phyloP scores from a whole-genome alignment of 2,797 vertebrate species.

The Gobionotothen gibberifrons region DNA sequence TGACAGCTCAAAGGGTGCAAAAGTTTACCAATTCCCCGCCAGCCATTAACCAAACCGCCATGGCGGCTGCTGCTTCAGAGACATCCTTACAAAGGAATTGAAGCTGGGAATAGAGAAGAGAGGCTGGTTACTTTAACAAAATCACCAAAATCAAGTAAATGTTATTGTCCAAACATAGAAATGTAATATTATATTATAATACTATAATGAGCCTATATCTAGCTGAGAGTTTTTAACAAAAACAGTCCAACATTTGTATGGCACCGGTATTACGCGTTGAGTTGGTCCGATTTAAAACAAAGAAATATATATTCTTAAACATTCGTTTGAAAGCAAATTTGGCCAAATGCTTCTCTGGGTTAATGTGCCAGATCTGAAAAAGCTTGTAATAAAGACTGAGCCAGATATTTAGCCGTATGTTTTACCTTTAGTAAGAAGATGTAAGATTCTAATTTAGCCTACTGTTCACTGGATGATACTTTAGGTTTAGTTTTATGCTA shows the following conservation, averaged over 20 bases:
- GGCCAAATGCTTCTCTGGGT: neutral
- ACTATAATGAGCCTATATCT: neutral
- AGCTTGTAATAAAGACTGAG: neutral
- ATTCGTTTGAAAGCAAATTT: neutral
- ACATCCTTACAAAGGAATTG: slow-evolving; percentile 15
- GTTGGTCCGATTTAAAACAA: neutral
- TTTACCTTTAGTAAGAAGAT: neutral
- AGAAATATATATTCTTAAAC: neutral
- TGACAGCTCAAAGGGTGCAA: slow-evolving; percentile 91
- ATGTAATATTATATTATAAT: too few species aligned
- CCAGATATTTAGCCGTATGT: neutral
- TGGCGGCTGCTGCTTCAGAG: slow-evolving; percentile 4
- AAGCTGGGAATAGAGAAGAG: neutral
- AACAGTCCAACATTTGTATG: neutral
- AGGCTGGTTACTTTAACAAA: neutral
- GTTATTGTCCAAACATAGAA: neutral
- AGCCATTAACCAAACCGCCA: slow-evolving; percentile 79
- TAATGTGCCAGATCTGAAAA: neutral
- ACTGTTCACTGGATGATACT: neutral
- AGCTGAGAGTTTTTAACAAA: neutral
- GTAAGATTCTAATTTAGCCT: neutral
- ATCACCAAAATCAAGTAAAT: neutral
- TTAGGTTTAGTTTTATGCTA: neutral
- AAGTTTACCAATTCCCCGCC: slow-evolving; percentile 88
- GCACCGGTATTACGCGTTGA: neutral